Base-by-base conservation (phyloP, 2,113 vertebrate genomes). In the Caretta caretta region DNA sequence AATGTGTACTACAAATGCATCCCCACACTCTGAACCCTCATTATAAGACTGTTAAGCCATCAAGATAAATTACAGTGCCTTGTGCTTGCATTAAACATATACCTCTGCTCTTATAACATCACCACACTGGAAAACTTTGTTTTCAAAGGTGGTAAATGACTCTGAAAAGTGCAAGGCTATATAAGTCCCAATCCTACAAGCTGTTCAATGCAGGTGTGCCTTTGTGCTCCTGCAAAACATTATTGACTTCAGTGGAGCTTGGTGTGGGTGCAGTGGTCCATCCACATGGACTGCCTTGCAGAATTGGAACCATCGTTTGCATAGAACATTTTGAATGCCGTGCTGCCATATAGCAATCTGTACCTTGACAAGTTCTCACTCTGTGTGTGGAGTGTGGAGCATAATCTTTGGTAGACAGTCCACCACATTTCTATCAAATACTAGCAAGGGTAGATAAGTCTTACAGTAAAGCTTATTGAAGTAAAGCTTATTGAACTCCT, bases 61-160 rank as follows among this genome's bases (percentile, higher is more conserved):
- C 25, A 31, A 14, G 22, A 0, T 0, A 12, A 57, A 35, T 42
- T 69, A 48, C 25, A 49, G 80, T 25, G 8, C 31, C 29, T 35
- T 2, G 6, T 42, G 25, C 42, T 14, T 22, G 49, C 13, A 83
- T 82, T 84, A 16, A 53, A 29, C 46, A 78, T 35, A 6, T 31
- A 88, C 1, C 0, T 10, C 56, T 49, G 5, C 10, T 19, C 10
- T 31, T n/a, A 38, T 24, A 6, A 29, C 2, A 19, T 38, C 20
- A 16, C 42, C 38, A 19, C 13, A 3, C 20, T 19, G 24, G 13
- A 91, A 85, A 17, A 85, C 29, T 54, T 48, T 46, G 82, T 79
- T 82, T 87, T 85, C 65, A 17, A 81, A 25, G 0, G 10, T 2
- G 6, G 29, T 76, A 80, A 31, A 83, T 50, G 1, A 56, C 0